phyloP scores from a whole-genome alignment of 2,113 vertebrate genomes.

The Dasyprocta punctata region DNA sequence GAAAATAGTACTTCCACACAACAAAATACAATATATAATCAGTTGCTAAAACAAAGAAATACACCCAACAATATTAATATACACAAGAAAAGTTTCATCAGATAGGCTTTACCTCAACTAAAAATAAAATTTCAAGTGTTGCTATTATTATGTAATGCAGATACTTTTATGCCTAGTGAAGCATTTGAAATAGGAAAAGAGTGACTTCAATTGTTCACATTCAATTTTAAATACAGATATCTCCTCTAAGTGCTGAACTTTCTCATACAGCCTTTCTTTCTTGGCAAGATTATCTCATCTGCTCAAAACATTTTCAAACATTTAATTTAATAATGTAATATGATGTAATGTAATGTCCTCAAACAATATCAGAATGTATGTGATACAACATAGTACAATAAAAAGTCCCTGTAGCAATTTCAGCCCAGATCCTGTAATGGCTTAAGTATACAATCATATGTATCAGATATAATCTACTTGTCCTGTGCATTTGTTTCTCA shows the following conservation, averaged over 20 bases:
- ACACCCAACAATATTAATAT: not conserved
- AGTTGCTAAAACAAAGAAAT: conserved; percentile 9
- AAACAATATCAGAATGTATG: conserved; percentile 64
- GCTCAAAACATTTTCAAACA: conserved; percentile 68
- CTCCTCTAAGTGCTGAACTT: conserved; percentile 60
- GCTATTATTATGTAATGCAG: conserved; percentile 18
- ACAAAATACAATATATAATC: conserved; percentile 24
- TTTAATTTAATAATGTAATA: conserved; percentile 78
- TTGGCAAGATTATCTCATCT: conserved; percentile 78
- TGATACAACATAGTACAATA: conserved; percentile 43
- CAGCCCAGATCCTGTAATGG: conserved; percentile 41
- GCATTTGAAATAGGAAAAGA: conserved; percentile 36
- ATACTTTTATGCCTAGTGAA: not conserved
- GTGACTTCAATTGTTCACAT: conserved; percentile 1
- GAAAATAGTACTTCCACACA: not conserved
- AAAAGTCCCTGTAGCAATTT: not conserved
- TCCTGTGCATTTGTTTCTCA: conserved; percentile 49
- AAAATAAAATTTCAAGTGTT: conserved; percentile 51
- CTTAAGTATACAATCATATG: not conserved
- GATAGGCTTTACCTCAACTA: not conserved
- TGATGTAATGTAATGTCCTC: conserved; percentile 71
- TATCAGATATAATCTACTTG: conserved; percentile 23
- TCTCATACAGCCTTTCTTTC: conserved; percentile 64
- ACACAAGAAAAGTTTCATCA: not conserved
- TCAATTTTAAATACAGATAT: conserved; percentile 56